Evolutionary conservation across 2,113 vertebrate species (phyloP), one percentile per base, ranked within the genome.

Genomic region (Sinocyclocheilus anshuiensis): DNA sequence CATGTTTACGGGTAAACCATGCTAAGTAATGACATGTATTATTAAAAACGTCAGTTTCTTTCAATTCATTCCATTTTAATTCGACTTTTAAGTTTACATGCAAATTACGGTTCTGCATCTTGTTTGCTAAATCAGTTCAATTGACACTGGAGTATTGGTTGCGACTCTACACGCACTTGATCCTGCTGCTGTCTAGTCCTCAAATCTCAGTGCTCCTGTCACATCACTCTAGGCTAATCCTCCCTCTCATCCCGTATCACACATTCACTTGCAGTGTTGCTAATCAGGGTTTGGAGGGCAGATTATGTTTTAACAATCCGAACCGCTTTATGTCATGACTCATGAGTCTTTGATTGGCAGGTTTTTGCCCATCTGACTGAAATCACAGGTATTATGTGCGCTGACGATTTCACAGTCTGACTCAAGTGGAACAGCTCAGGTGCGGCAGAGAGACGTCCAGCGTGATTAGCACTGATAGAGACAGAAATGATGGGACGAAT

Each of bases 211-310:
- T 4, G 74, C 39, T 57, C 48, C 26, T 57, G 50, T 78, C 77
- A 57, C 50, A 9, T 78, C 48, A 22, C 53, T 78, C 7, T 5
- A 36, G 50, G 77, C 15, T 78, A 59, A 78, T 78, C 76, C 76
- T 77, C 72, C 22, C 55, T 80, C 36, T 63, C 57, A 15, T 80
- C 79, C 42, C 6, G n/a, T 71, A 71, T 36, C 65, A 22, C 15
- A 22, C 6, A 4, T 15, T 33, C 63, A 48, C 36, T 79, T 45
- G 33, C 13, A 50, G 39, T 33, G 36, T n/a, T 69, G n/a, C 22
- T 29, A 71, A 81, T 81, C 36, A 81, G 79, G 65, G 42, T 83
- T 72, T 83, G 65, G 20, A 29, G 22, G 81, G 45, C 65, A 72
- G 65, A 83, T 71, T 71, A 36, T 53, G 48, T 72, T 36, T 48